Evolutionary conservation across 2,888 invertebrate genomes (phyloP).

Genomic region (Hydrotaea cyrtoneurina): DNA sequence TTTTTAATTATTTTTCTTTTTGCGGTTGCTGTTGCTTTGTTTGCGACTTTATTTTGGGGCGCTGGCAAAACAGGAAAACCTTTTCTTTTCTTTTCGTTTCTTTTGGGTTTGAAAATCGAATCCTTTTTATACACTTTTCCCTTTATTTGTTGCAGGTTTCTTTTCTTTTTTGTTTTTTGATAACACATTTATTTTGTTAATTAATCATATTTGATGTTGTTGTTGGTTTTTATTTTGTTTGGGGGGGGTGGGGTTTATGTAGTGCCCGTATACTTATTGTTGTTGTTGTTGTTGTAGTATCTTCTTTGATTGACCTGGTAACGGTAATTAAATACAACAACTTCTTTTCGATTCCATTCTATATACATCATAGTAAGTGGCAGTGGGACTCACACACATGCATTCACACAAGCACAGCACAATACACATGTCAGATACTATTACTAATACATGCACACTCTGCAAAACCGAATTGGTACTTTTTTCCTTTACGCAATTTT

Average conservation of each 20-base stretch:
- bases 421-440: no score
- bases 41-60: not conserved
- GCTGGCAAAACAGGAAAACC: not conserved
- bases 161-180: not conserved
- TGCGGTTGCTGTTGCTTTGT: not conserved
- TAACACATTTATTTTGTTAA: slow-evolving; percentile 34
- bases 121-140: not conserved
- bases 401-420: not conserved
- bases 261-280: not conserved
- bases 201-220: slow-evolving; percentile 30
- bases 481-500: slow-evolving; percentile 56
- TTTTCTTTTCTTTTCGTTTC: not conserved
- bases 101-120: not conserved
- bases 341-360: slow-evolving; percentile 42
- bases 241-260: not conserved
- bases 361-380: slow-evolving; percentile 46
- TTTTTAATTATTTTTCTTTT: slow-evolving; percentile 11
- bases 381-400: not conserved
- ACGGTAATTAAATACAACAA: slow-evolving; percentile 61
- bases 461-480: not conserved
- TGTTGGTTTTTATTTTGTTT: slow-evolving; percentile 22
- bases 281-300: slow-evolving; percentile 42
- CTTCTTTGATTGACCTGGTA: slow-evolving; percentile 60
- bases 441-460: not conserved
- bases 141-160: not conserved